Evolutionary conservation across 2,797 vertebrate genomes (phyloP), one percentile per base, ranked within the genome.

Genomic region (Liparis tanakae): DNA sequence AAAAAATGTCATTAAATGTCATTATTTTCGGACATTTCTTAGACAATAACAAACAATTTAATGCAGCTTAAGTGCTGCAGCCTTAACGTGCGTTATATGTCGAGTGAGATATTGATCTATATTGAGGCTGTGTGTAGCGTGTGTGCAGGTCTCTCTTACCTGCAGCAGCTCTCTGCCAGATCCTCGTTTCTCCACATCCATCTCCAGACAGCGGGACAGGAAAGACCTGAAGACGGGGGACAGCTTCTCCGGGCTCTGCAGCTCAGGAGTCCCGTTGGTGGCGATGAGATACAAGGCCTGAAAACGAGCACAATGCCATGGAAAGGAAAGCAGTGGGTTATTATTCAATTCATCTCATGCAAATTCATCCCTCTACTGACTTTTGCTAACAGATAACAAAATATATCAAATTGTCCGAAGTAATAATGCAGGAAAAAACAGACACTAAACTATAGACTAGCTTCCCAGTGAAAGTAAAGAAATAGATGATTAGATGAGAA

Each of bases 181-280:
- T 55, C 98, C 97, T 90, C 98, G 95, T 89, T 98, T 99, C 87
- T 99, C 98, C 72, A 99, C 98, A 44, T 99, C 98, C 98, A 99
- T 99, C 88, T 99, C 98, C 89, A 99, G 95, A 88, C 96, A 98
- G 75, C 96, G 95, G 51, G 97, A 97, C 90, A 99, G 94, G 93
- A 99, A 99, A 87, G 97, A 96, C 63, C 95, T 94, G 93, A 99
- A 99, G 91, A 97, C 95, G 0, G 96, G 96, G 0, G 98, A 97
- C 71, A 99, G 91, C 83, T 98, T 99, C 93, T 99, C 98, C 1
- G 98, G 98, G 86, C 96, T 99, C 87, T 99, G 98, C 55, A 99
- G 96, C 86, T 99, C 97, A 48, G 97, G 98, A 39, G 98, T 99
- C 85, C 98, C 98, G 17, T 99, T 99, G 88, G 98, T 99, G 90